Evolutionary conservation across 2,113 vertebrate genomes (phyloP), one percentile per base, ranked within the genome.

Genomic region (Phoxinus phoxinus): DNA sequence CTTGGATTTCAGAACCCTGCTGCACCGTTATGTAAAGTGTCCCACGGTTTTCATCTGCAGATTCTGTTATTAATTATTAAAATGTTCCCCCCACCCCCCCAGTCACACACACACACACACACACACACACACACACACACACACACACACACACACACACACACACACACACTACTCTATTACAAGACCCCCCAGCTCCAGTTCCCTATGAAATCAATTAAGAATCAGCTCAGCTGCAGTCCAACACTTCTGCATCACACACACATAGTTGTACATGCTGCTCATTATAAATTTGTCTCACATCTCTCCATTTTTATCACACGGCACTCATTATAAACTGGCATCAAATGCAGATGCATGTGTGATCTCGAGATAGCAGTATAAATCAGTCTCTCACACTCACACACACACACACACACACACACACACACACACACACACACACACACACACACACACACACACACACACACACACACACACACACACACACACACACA

Each of bases 181-280:
- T 90, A 86, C 89, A 89, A 87, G 90, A 91, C 88, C 92, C 92
- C 91, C 89, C 88, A 86, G 89, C 91, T 81, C 91, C 89, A 88
- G 91, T 93, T 94, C 94, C 94, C 93, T 94, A 92, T 94, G 93
- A 95, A 94, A 95, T 95, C 94, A 95, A 95, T 95, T 94, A 95
- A 89, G 92, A 91, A 90, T 92, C 90, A 84, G 92, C 92, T 93
- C 87, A 91, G 92, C 91, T 91, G 91, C 92, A 91, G 90, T 90
- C 91, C 87, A 86, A 87, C 85, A 90, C 91, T 90, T 74, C 53
- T 58, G 77, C 76, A 48, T 78, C 61, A 90, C 86, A 86, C 85
- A 87, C 61, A 86, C 35, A 27, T 65, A 89, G 71, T 81, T 82
- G 71, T 86, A 83, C 89, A 90, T 67, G 61, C 25, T 65, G 51